phyloP scores from a whole-genome alignment of 2,113 vertebrate genomes.

The Leptosomus discolor region DNA sequence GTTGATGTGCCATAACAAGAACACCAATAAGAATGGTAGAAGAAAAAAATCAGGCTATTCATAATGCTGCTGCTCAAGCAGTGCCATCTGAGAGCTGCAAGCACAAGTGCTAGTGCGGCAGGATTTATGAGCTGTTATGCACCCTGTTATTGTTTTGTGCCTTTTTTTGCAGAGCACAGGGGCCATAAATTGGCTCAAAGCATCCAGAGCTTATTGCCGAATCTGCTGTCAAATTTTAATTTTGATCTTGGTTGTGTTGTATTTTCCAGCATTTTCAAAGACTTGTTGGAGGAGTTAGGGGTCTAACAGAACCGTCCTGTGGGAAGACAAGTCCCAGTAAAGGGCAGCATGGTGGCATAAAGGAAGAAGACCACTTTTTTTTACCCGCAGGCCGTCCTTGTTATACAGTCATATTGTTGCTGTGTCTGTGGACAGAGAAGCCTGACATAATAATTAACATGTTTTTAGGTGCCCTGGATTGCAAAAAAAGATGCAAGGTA shows the following conservation, averaged over 20 bases:
- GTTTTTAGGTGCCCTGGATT: background rate
- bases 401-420: background rate
- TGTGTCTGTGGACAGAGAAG: background rate
- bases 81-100: background rate
- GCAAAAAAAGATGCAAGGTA: too few relatives aligned
- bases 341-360: background rate
- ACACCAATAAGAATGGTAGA: background rate
- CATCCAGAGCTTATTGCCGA: background rate
- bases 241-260: background rate
- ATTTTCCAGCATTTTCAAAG: background rate
- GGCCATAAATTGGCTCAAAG: background rate
- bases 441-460: background rate
- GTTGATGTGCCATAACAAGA: background rate
- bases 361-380: background rate
- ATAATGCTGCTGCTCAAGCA: background rate
- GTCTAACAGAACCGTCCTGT: background rate
- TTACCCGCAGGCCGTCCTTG: background rate
- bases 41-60: background rate
- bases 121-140: background rate
- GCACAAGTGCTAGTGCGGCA: rapidly evolving
- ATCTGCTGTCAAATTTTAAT: background rate
- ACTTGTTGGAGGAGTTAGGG: background rate
- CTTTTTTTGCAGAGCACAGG: background rate
- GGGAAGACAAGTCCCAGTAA: background rate
- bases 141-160: background rate